phyloP scores from a whole-genome alignment of 2,888 invertebrate species.

The Brenthis daphne region DNA sequence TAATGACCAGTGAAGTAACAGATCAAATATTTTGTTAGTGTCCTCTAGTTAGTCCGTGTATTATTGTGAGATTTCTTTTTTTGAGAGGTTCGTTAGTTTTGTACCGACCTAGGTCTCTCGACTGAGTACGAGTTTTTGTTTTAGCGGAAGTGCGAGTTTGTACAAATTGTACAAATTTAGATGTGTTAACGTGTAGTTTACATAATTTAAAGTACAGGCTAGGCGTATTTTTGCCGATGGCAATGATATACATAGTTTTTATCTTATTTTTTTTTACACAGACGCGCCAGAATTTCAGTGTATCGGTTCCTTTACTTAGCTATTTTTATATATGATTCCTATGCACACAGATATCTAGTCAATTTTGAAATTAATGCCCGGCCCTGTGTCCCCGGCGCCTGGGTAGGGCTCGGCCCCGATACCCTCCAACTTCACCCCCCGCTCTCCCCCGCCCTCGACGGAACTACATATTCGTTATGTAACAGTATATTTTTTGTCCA shows the following conservation, averaged over 20 bases:
- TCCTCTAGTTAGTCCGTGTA: slow-evolving; percentile 57
- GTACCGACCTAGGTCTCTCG: slow-evolving; percentile 59
- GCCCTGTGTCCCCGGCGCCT: slow-evolving; percentile 55
- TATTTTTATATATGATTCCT: slow-evolving; percentile 78
- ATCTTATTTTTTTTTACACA: slow-evolving; percentile 65
- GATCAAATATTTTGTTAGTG: slow-evolving; percentile 59
- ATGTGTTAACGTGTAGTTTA: slow-evolving; percentile 72
- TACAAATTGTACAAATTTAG: slow-evolving; percentile 78
- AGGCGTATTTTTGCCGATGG: slow-evolving; percentile 69
- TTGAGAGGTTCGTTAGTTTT: slow-evolving; percentile 48
- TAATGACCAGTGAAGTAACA: slow-evolving; percentile 53
- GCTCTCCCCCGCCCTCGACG: slow-evolving; percentile 38
- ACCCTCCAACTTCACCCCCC: slow-evolving; percentile 15
- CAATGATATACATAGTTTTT: slow-evolving; percentile 69
- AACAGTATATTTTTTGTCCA: slow-evolving; percentile 62
- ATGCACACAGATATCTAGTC: slow-evolving; percentile 82
- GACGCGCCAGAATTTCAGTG: slow-evolving; percentile 74
- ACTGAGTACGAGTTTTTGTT: slow-evolving; percentile 62
- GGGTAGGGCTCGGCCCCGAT: slow-evolving; percentile 5
- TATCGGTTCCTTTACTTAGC: slow-evolving; percentile 80
- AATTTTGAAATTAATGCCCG: slow-evolving; percentile 80
- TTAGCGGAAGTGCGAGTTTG: slow-evolving; percentile 66
- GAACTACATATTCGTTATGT: slow-evolving; percentile 67
- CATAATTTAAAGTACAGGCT: slow-evolving; percentile 76
- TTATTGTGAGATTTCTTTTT: slow-evolving; percentile 47